Conservation (phyloP, 2,797 vertebrate species). For the Prunella strophiata region DNA sequence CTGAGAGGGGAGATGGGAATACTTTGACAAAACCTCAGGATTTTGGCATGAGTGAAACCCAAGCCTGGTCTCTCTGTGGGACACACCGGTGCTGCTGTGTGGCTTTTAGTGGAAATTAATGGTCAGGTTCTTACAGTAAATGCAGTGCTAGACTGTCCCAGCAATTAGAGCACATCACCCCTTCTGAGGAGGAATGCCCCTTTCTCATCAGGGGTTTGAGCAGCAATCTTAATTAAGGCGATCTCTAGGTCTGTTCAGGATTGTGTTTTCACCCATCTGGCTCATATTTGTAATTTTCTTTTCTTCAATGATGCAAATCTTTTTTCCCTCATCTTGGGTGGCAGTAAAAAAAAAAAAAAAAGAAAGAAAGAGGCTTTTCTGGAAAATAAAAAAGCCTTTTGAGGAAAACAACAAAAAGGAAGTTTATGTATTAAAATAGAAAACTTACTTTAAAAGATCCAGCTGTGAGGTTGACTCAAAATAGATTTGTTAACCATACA, state of each 20-base stretch:
- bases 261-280: not conserved
- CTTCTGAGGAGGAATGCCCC: not conserved
- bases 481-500: not conserved
- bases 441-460: not conserved
- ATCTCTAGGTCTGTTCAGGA: not conserved
- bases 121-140: not conserved
- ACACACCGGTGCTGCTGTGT: rapidly evolving
- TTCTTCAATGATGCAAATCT: not conserved
- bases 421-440: not conserved
- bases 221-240: not conserved
- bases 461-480: not conserved
- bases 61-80: not conserved
- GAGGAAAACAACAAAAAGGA: not conserved
- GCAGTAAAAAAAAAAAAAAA: not conserved
- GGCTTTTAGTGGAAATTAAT: not conserved
- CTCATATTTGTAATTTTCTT: not conserved
- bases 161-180: not conserved
- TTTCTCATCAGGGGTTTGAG: not conserved
- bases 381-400: not conserved
- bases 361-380: not conserved
- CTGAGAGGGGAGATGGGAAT: not conserved
- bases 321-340: not conserved
- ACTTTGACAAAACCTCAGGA: not conserved
- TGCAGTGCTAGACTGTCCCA: not conserved
- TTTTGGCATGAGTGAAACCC: not conserved